Conservation (phyloP, 2,888 invertebrate species). For the Nezara viridula region DNA sequence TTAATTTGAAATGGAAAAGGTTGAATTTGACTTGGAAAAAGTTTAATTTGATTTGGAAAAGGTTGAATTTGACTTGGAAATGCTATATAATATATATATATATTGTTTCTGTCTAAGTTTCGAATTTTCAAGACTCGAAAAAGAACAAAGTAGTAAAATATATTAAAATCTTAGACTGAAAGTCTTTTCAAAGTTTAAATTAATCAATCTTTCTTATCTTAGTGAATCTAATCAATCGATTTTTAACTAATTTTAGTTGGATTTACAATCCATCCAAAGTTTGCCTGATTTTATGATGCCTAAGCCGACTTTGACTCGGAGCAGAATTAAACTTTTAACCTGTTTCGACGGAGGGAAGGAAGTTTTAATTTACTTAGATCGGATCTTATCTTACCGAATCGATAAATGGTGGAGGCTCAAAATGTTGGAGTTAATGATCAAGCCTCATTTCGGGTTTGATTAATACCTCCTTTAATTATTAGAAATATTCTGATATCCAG, state of each 20-base stretch:
- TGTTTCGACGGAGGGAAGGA: not conserved
- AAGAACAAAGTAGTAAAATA: no score
- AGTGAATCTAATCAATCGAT: not conserved
- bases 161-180: no score
- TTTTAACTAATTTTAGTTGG: not conserved
- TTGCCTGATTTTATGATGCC: not conserved
- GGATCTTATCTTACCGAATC: constrained; percentile 1
- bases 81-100: no score
- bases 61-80: no score
- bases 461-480: not conserved
- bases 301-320: not conserved
- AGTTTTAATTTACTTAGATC: not conserved
- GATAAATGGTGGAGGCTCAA: not conserved
- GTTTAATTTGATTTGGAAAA: no score
- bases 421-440: not conserved
- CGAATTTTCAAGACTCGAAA: no score
- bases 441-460: not conserved
- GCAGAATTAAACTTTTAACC: not conserved
- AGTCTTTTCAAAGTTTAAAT: not conserved
- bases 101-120: no score
- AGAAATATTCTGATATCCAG: not conserved
- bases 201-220: not conserved
- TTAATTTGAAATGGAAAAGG: no score
- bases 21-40: no score
- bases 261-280: not conserved